A percentile compares a stretch with the other conserved stretches of the same genome.
These are phyloP conservation scores for Astatotilapia flaviijosephi DNA, from an alignment of 2,113 vertebrate species.

Conservation along the genomic window DNA sequence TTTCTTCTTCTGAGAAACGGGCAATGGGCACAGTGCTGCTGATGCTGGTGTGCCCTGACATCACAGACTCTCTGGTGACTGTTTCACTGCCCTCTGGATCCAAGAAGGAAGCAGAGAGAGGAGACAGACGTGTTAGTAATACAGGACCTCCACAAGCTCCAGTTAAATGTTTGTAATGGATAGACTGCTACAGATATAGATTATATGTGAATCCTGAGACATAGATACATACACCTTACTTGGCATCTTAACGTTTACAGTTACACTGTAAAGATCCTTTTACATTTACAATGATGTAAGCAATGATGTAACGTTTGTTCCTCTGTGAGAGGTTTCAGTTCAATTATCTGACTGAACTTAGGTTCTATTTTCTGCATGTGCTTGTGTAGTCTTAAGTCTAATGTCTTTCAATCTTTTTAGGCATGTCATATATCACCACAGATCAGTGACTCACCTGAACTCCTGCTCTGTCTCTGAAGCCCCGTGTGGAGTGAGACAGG, in stretches of 20 bases:
- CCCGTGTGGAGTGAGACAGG: slow-evolving; percentile 80
- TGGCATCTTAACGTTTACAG: neutral
- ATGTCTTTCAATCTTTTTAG: neutral
- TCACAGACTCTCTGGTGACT: slow-evolving; percentile 76
- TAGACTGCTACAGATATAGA: neutral
- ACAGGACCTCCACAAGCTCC: neutral
- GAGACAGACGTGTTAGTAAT: neutral
- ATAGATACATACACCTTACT: neutral
- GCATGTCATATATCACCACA: neutral
- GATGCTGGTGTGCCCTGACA: slow-evolving; percentile 66
- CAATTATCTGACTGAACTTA: neutral
- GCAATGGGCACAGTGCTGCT: slow-evolving; percentile 86
- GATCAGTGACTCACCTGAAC: slow-evolving; percentile 78
- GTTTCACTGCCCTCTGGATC: slow-evolving; percentile 64
- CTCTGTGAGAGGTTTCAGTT: neutral
- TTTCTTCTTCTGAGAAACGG: slow-evolving; percentile 90
- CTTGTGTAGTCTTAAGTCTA: neutral
- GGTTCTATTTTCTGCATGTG: neutral
- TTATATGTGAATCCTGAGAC: neutral
- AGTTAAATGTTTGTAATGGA: neutral
- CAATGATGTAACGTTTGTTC: neutral
- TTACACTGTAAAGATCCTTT: neutral
- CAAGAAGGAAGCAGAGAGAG: neutral
- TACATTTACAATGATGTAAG: neutral
- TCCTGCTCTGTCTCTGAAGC: slow-evolving; percentile 78